Evolutionary conservation across 2,797 vertebrate genomes (phyloP), one percentile per base, ranked within the genome.

Genomic region (Apogon talboti): DNA sequence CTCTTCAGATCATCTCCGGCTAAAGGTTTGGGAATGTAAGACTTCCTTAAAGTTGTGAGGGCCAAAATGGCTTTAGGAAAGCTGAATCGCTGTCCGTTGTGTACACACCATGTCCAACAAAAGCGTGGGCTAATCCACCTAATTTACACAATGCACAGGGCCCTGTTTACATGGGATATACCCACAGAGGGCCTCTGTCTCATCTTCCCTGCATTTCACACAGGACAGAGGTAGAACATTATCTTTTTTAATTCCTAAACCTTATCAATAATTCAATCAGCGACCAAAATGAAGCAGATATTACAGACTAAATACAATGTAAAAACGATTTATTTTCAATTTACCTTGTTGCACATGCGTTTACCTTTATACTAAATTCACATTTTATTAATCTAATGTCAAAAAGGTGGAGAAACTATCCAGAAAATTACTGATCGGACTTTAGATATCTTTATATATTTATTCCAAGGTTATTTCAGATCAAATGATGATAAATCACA

Each of bases 151-250:
- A 93, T 89, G 83, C 88, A 80, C 70, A 87, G 83, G 83, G 87
- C 83, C 88, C 76, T 93, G 92, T 93, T 93, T 92, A 93, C 91
- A 92, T 44, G 91, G 87, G 85, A 75, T 89, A 84, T 85, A 87
- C 79, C 67, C 82, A 84, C 79, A 71, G 59, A 86, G 90, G 87
- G 79, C 85, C 86, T 79, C 86, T 66, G 82, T 50, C 73, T 81
- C 75, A 70, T 68, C 84, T 70, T 44, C 59, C 38, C 16, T 37
- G 55, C 49, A 56, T 76, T 68, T 79, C 75, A 66, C 63, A 66
- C 61, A 35, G 59, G 76, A 72, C 82, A 35, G 81, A 87, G 68
- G 71, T 77, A 47, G 54, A 81, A 66, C 56, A 44, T 56, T 50
- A 43, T 78, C 35, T 7, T 12, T 56, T 77, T 71, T 57, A 28